Percentiles rank a stretch among this genome's conserved stretches.
phyloP scores from a whole-genome alignment of 2,797 vertebrate species.

The Phyllotis vaccarum region DNA sequence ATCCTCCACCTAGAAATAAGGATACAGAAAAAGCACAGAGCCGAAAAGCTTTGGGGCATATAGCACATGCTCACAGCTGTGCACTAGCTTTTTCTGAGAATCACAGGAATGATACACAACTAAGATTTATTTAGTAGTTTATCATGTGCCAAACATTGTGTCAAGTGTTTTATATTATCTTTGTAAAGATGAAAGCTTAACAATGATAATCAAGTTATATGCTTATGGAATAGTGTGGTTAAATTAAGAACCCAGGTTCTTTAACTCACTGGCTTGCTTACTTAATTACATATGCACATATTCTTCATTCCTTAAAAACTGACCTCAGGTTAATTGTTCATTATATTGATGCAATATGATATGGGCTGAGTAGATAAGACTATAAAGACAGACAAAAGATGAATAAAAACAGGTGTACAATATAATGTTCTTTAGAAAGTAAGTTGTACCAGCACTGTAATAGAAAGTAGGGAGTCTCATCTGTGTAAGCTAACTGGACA shows the following conservation, averaged over 20 bases:
- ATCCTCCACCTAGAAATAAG: neutral
- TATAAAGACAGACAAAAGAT: constrained; percentile 25
- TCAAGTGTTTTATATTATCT: constrained; percentile 3
- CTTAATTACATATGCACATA: neutral
- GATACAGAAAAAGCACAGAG: neutral
- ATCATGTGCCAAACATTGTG: neutral
- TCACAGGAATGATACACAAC: neutral
- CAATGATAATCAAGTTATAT: constrained; percentile 1
- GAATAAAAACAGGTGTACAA: neutral
- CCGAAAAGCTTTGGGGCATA: neutral
- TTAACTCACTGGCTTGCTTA: neutral
- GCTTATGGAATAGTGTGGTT: neutral
- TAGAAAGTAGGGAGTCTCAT: neutral
- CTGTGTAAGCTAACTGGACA: neutral
- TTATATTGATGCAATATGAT: neutral
- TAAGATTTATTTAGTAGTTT: constrained; percentile 2
- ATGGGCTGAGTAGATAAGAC: neutral
- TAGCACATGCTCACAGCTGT: neutral
- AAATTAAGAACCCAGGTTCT: neutral
- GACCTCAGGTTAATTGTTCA: neutral
- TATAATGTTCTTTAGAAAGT: constrained; percentile 17
- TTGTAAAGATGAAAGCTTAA: neutral
- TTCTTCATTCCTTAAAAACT: neutral
- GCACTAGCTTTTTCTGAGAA: neutral
- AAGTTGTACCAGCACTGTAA: neutral